Evolutionary conservation across 2,797 vertebrate species (phyloP), one percentile per base, ranked within the genome.

Genomic region (Lemur catta): DNA sequence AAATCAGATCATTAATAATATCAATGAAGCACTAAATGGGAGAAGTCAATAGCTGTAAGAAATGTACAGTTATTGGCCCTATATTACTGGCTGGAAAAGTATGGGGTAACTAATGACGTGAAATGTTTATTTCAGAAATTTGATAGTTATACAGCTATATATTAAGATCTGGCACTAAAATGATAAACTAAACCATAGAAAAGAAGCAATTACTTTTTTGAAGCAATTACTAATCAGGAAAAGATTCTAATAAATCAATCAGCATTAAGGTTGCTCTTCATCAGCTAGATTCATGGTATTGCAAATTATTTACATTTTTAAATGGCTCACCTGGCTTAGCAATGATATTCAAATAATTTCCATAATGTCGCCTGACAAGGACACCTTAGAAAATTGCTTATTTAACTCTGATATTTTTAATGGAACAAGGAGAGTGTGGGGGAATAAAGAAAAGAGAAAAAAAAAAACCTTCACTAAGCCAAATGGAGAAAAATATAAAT

Each of bases 231-330:
- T 96, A 98, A 98, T 96, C 94, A n/a, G 4, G 84, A 95, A 96
- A 97, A 98, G 75, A 97, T 95, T 97, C 97, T 93, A 98, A 96
- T 97, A 98, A 98, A 98, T 98, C 98, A 98, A 96, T 97, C 97
- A 98, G 93, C 96, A 97, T 97, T 97, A 97, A 95, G 69, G 46
- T 97, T 95, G 94, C 90, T 94, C 97, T 97, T 96, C 94, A 97
- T 98, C 97, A 98, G 89, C 84, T 96, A 92, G 95, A 98, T 85
- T 97, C 98, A 97, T 93, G 84, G 94, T 79, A 91, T 80, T 94
- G 89, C 50, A 96, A 85, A 87, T 87, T 91, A 98, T 96, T 98
- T 98, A 97, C 97, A 97, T 95, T 98, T 98, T 97, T 94, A 98
- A 98, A 94, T 85, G 86, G 97, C 85, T 98, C 95, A 96, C 96